phyloP scores from a whole-genome alignment of 2,113 vertebrate genomes.

The Hirundichthys speculiger region DNA sequence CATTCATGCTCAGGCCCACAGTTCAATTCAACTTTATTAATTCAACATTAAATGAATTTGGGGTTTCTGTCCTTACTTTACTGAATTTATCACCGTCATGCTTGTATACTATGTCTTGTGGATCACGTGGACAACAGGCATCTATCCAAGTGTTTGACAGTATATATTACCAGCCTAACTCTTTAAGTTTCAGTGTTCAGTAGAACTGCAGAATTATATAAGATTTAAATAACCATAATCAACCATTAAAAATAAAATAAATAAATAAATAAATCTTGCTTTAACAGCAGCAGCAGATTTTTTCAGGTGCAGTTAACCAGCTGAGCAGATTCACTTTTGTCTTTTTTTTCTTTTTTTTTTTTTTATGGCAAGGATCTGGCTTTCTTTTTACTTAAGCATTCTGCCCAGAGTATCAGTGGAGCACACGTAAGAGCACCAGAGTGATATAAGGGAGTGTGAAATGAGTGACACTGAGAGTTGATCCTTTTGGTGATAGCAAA shows the following conservation, averaged over 20 bases:
- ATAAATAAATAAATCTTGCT: too few relatives aligned
- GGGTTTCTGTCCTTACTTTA: conserved; percentile 26
- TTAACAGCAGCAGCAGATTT: background rate
- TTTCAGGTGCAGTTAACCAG: conserved; percentile 19
- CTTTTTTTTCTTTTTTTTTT: conserved; percentile 25
- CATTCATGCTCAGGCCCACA: conserved; percentile 25
- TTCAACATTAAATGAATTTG: conserved; percentile 24
- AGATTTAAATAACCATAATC: conserved; percentile 2
- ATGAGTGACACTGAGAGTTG: conserved; percentile 25
- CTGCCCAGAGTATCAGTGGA: too few relatives aligned
- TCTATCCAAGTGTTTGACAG: background rate
- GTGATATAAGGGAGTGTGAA: conserved; percentile 24
- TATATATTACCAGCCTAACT: background rate
- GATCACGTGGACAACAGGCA: background rate
- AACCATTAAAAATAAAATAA: conserved; percentile 16
- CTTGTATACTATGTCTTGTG: conserved; percentile 1
- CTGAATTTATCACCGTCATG: conserved; percentile 6
- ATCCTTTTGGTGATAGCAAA: conserved; percentile 27
- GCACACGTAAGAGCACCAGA: conserved; percentile 48
- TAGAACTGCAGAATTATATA: conserved; percentile 6
- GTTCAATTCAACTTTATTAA: conserved; percentile 27
- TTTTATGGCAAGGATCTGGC: conserved; percentile 18
- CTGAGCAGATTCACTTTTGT: conserved; percentile 14
- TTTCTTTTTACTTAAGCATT: conserved; percentile 23
- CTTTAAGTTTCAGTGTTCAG: conserved; percentile 1